Evolutionary conservation across 1,140 invertebrate genomes (phyloP).

Genomic region (Matsumurasca onukii): DNA sequence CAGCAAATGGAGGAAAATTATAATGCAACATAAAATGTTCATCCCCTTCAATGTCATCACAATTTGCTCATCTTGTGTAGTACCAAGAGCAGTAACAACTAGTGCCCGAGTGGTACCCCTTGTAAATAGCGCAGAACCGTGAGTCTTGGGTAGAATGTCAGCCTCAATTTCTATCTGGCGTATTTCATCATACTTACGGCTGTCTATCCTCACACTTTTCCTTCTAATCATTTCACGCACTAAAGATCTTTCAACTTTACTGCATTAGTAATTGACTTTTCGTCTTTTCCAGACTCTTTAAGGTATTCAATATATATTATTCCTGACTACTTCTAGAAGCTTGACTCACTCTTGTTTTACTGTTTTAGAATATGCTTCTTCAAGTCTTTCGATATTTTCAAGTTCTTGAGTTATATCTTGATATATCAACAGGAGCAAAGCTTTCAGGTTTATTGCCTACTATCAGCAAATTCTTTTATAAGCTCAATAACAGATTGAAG

Average conservation of each 20-base stretch:
- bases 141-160: slow-evolving; percentile 46
- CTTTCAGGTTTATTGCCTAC: slow-evolving; percentile 4
- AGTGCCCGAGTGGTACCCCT: slow-evolving; percentile 94
- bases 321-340: slow-evolving; percentile 21
- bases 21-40: slow-evolving; percentile 98
- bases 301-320: slow-evolving; percentile 24
- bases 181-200: slow-evolving; percentile 27
- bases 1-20: slow-evolving; percentile 96
- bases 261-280: background rate
- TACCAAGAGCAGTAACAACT: slow-evolving; percentile 70
- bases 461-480: slow-evolving; percentile 21
- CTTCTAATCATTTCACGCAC: slow-evolving; percentile 30
- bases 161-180: slow-evolving; percentile 16
- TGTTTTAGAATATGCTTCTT: slow-evolving; percentile 23
- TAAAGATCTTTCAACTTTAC: slow-evolving; percentile 6
- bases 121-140: slow-evolving; percentile 95
- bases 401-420: slow-evolving; percentile 4
- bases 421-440: slow-evolving; percentile 14
- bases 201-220: slow-evolving; percentile 30
- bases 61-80: slow-evolving; percentile 72
- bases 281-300: slow-evolving; percentile 22
- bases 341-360: slow-evolving; percentile 33
- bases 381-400: background rate
- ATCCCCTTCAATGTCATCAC: slow-evolving; percentile 67
- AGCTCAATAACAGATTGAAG: slow-evolving; percentile 20